Percentiles rank a stretch among this genome's conserved stretches.
Evolutionary conservation across 2,113 vertebrate genomes (phyloP).

Genomic region (Charadrius vociferus): DNA sequence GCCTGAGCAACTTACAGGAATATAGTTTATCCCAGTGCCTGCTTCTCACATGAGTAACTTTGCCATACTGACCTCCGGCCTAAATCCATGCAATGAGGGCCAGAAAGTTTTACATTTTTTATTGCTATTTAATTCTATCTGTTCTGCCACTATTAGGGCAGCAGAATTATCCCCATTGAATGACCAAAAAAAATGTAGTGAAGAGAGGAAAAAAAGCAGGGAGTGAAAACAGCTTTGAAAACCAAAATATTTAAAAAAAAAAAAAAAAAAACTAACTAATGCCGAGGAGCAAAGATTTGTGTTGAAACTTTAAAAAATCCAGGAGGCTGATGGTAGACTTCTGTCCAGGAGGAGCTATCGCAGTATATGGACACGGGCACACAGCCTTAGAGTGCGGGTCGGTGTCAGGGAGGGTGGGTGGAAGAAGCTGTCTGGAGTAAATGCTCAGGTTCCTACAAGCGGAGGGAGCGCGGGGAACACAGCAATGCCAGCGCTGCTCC

Average conservation of each 20-base stretch:
- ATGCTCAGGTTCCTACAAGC: neutral
- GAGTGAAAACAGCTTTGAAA: neutral
- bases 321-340: neutral
- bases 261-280: neutral
- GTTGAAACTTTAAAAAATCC: neutral
- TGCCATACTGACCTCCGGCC: neutral
- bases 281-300: neutral
- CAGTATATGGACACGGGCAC: too few relatives aligned
- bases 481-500: neutral
- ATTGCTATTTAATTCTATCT: neutral
- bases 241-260: neutral
- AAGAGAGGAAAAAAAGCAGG: fast-evolving
- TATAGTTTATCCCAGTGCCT: neutral
- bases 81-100: neutral
- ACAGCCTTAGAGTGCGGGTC: fast-evolving
- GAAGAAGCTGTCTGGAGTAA: neutral
- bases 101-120: neutral
- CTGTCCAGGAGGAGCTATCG: neutral
- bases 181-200: neutral
- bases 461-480: fast-evolving
- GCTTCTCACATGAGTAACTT: neutral
- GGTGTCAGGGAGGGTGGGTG: neutral
- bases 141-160: neutral
- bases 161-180: neutral
- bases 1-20: neutral